Conservation (phyloP, 2,888 invertebrate genomes). For the Habroteleia sp. region DNA sequence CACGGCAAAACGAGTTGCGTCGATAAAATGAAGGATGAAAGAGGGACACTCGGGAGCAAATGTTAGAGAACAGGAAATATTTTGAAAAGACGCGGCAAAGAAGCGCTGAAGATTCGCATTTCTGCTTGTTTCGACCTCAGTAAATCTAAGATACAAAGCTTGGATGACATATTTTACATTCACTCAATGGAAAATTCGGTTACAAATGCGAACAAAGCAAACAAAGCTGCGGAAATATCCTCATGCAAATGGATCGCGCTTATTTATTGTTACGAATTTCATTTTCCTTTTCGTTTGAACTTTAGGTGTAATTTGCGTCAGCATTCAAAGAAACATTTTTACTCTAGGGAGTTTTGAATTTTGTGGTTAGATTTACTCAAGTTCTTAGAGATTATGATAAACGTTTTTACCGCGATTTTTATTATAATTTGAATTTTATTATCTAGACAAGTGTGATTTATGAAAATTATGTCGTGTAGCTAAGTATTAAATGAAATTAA, state of each 20-base stretch:
- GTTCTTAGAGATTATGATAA: no score
- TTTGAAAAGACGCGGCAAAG: conserved; percentile 40
- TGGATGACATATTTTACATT: conserved; percentile 49
- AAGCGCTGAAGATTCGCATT: conserved; percentile 34
- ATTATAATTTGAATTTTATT: no score
- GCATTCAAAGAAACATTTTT: conserved; percentile 1
- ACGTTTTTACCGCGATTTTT: no score
- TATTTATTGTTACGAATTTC: conserved; percentile 34
- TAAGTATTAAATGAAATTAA: no score
- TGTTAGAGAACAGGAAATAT: conserved; percentile 52
- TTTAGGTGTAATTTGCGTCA: background rate
- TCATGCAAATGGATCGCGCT: conserved; percentile 18
- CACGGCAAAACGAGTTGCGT: conserved; percentile 29
- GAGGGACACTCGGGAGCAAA: conserved; percentile 47
- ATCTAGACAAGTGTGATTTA: no score
- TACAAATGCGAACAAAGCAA: conserved; percentile 45
- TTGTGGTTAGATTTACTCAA: no score
- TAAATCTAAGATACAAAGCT: conserved; percentile 56
- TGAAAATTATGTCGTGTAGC: no score
- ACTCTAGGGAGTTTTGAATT: no score
- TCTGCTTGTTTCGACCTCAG: conserved; percentile 39
- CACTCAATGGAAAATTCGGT: conserved; percentile 45
- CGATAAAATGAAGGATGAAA: conserved; percentile 45
- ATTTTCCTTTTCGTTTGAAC: conserved; percentile 14
- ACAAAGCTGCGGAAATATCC: conserved; percentile 32